Percentiles rank a stretch among this genome's conserved stretches.
These are phyloP conservation scores for Solea senegalensis DNA, from an alignment of 2,113 vertebrate species.

Conservation along the genomic window DNA sequence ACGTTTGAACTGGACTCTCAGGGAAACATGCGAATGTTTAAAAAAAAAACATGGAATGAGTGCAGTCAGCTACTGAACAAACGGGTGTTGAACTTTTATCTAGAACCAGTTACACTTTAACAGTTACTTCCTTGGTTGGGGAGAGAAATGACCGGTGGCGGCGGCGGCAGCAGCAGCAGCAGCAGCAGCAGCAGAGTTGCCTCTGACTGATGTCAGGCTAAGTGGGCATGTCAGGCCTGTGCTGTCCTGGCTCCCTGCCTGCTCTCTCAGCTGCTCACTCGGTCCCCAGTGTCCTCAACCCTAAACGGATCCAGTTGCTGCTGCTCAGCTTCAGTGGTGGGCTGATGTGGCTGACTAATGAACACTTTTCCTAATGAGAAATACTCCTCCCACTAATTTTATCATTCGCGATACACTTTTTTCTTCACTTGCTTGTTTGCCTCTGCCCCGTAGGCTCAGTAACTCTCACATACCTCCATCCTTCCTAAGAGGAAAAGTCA, in stretches of 20 bases:
- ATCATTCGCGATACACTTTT: constrained; percentile 17
- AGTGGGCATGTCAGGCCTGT: constrained; percentile 70
- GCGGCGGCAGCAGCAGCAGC: constrained; percentile 39
- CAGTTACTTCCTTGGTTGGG: no score
- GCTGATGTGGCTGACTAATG: constrained; percentile 69
- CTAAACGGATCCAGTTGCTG: constrained; percentile 77
- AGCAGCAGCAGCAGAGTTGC: constrained; percentile 47
- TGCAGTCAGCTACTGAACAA: constrained; percentile 1
- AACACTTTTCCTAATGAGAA: constrained; percentile 65
- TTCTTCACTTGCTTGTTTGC: constrained; percentile 23
- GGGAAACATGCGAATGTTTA: background rate
- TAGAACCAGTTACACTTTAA: constrained; percentile 6
- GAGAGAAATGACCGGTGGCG: constrained; percentile 20
- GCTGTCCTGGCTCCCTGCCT: constrained; percentile 73
- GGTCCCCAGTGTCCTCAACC: constrained; percentile 71
- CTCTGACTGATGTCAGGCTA: constrained; percentile 72
- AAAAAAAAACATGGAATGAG: no score
- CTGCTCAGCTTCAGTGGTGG: constrained; percentile 64
- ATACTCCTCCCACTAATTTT: constrained; percentile 39
- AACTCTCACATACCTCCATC: constrained; percentile 24
- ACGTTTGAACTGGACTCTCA: background rate
- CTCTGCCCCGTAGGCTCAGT: background rate
- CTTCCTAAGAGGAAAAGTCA: constrained; percentile 21
- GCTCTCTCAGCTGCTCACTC: constrained; percentile 70
- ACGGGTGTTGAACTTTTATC: constrained; percentile 20